Percentiles rank a stretch among this genome's conserved stretches.
phyloP scores from a whole-genome alignment of 2,797 vertebrate species.

The Ctenopoma multispine region DNA sequence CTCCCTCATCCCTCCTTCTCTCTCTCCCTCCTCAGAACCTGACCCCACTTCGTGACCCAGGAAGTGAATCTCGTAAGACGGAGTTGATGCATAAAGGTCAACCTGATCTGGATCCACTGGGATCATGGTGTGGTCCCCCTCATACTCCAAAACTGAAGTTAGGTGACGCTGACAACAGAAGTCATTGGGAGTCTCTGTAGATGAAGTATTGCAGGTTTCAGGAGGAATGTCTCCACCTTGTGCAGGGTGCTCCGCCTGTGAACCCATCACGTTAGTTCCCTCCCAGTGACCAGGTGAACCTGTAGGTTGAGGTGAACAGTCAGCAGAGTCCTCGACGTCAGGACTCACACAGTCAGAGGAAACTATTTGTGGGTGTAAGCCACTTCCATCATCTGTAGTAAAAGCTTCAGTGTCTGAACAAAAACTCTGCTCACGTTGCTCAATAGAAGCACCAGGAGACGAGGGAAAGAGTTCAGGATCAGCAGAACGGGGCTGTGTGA shows the following conservation, averaged over 20 bases:
- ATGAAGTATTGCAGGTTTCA: neutral
- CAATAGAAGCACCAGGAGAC: neutral
- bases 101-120: conserved; percentile 78
- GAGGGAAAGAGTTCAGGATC: neutral
- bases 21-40: conserved; percentile 54
- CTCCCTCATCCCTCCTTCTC: conserved; percentile 77
- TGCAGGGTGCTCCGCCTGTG: neutral
- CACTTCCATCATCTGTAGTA: neutral
- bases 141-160: neutral
- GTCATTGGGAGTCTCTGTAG: conserved; percentile 12
- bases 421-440: neutral
- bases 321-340: neutral
- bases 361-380: neutral
- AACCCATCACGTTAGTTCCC: neutral
- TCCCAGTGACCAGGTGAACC: conserved; percentile 5
- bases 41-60: neutral
- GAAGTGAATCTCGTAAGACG: conserved; percentile 82
- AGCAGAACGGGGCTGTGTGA: neutral
- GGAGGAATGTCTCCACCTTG: neutral
- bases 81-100: conserved; percentile 77
- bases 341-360: neutral
- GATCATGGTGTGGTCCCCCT: neutral
- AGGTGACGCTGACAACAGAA: neutral
- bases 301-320: neutral
- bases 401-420: neutral